Conservation (phyloP, 2,888 invertebrate genomes). For the Oscheius myriophilus region DNA sequence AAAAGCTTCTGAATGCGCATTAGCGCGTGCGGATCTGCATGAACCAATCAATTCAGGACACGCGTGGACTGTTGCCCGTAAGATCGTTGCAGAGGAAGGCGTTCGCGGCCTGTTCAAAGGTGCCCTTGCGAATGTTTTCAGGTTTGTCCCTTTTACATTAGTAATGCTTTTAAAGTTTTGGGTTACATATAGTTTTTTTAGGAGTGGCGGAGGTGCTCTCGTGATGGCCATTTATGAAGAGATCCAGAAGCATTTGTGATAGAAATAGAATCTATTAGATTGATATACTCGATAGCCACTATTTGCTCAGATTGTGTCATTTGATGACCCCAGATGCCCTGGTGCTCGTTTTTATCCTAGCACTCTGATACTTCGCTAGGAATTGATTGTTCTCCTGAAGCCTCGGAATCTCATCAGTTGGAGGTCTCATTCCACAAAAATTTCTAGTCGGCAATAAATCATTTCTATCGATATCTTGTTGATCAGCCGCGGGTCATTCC, state of each 20-base stretch:
- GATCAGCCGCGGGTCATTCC: too few relatives aligned
- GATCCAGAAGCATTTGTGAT: constrained; percentile 53
- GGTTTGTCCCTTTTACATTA: constrained; percentile 28
- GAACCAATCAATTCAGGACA: constrained; percentile 26
- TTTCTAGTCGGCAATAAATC: too few relatives aligned
- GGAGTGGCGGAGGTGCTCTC: constrained; percentile 54
- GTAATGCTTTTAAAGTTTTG: too few relatives aligned
- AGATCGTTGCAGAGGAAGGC: constrained; percentile 50
- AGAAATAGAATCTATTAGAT: neutral
- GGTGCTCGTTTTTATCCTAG: too few relatives aligned
- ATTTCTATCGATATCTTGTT: too few relatives aligned
- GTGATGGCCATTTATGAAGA: constrained; percentile 59
- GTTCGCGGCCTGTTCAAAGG: constrained; percentile 52
- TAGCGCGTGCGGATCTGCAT: too few relatives aligned
- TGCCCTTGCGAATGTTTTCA: constrained; percentile 52
- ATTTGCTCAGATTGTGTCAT: constrained; percentile 11
- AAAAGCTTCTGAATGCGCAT: too few relatives aligned
- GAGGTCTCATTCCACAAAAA: too few relatives aligned
- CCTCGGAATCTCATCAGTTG: too few relatives aligned
- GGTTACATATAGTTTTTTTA: constrained; percentile 19
- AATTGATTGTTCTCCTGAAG: too few relatives aligned
- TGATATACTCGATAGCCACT: neutral
- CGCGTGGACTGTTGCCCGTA: constrained; percentile 36
- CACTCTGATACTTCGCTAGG: too few relatives aligned
- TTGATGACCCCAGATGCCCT: constrained; percentile 7